Base-by-base conservation (phyloP, 2,888 invertebrate species). In the Aleiodes testaceus region DNA sequence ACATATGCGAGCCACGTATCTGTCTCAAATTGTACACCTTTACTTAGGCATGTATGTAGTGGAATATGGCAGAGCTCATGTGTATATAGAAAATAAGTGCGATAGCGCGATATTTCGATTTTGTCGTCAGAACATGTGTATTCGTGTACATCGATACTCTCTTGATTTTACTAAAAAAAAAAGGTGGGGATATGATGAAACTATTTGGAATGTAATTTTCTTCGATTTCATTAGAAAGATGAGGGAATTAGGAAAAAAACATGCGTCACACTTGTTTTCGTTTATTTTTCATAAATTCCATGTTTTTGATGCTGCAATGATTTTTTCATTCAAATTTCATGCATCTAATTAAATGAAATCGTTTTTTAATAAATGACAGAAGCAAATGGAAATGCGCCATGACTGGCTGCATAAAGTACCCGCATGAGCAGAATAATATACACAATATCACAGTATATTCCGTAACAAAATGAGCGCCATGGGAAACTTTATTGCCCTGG, bases 401-500 rank as follows among this genome's bases (percentile, higher is more conserved):
- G 9, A 36, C 36, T 36, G 9, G 26, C 26, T 26, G 26, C 20
- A 22, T 26, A 7, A 1, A 53, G n/a, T 9, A n/a, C 30, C 26
- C 26, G 5, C n/a, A 53, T n/a, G 53, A 53, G 12, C 20, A 53
- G 36, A 36, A 36, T 36, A 45, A 53, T 53, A 53, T 53, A 52
- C 52, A 11, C 20, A 12, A 52, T 52, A 52, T 22, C 22, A 1
- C 7, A 26, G 53, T 45, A 26, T 22, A 53, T 53, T 53, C 59
- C 49, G 59, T 30, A 42, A 20, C 36, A 66, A 76, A 79, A 80
- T 77, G 80, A 79, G 78, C 80, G 77, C 69, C 78, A 67, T 66
- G 81, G 81, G 80, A 81, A 84, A 82, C 82, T 84, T 84, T 85
- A 83, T 82, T 79, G 78, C 80, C 53, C 79, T 67, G 72, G 74